phyloP scores from a whole-genome alignment of 2,888 invertebrate species.

The Crossocerus cetratus region DNA sequence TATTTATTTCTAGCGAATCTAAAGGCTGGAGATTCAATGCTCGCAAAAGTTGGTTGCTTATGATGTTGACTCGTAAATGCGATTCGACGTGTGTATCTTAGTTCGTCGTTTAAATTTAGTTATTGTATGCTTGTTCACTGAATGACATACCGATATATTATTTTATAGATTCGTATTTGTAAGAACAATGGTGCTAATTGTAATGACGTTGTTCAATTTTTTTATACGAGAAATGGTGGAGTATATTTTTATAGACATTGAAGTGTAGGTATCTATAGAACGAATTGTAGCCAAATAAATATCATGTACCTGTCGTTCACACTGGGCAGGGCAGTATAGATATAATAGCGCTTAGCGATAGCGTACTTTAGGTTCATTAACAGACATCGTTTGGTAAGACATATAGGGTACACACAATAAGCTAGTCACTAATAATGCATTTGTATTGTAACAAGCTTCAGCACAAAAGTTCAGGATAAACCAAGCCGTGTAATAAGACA shows the following conservation, averaged over 20 bases:
- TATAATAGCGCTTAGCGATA: too few relatives aligned
- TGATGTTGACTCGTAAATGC: slow-evolving; percentile 15
- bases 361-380: too few relatives aligned
- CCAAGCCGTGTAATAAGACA: neutral
- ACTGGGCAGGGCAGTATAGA: slow-evolving; percentile 11
- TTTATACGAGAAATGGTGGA: slow-evolving; percentile 43
- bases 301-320: slow-evolving; percentile 20
- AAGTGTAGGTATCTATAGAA: slow-evolving; percentile 18
- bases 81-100: slow-evolving; percentile 8
- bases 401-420: too few relatives aligned
- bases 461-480: neutral
- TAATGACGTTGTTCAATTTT: slow-evolving; percentile 37
- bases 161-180: slow-evolving; percentile 27
- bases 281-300: slow-evolving; percentile 19
- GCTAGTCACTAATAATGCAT: neutral
- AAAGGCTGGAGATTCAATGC: neutral
- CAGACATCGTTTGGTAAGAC: too few relatives aligned
- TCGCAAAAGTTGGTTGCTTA: slow-evolving; percentile 10
- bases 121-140: neutral
- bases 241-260: slow-evolving; percentile 55
- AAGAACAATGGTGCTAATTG: slow-evolving; percentile 39
- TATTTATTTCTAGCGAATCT: neutral
- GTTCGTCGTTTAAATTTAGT: slow-evolving; percentile 14
- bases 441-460: neutral
- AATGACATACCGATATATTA: neutral